phyloP scores from a whole-genome alignment of 2,888 invertebrate genomes.

The Serripes groenlandicus region DNA sequence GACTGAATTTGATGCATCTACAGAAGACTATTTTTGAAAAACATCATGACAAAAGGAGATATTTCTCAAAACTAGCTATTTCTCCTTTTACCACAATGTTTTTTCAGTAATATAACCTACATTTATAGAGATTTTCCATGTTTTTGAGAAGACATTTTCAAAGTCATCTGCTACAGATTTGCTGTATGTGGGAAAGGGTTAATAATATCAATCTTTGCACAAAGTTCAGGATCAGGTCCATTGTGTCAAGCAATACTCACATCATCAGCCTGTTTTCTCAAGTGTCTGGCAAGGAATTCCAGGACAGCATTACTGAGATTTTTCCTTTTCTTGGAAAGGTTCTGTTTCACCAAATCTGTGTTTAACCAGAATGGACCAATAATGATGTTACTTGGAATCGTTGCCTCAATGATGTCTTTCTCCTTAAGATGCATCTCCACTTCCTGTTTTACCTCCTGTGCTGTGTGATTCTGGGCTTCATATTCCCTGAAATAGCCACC shows the following conservation, averaged over 20 bases:
- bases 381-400: conserved; percentile 91
- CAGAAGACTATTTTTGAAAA: not conserved
- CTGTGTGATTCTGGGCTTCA: conserved; percentile 89
- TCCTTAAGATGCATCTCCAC: conserved; percentile 90
- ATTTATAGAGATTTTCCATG: too few relatives aligned
- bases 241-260: conserved; percentile 86
- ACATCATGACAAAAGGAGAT: not conserved
- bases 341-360: conserved; percentile 90
- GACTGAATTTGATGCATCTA: not conserved
- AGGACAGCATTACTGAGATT: conserved; percentile 91
- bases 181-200: not conserved
- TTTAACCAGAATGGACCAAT: conserved; percentile 93
- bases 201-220: too few relatives aligned
- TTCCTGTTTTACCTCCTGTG: conserved; percentile 91
- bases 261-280: conserved; percentile 90
- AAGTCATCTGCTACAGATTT: not conserved
- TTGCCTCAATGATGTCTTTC: conserved; percentile 90
- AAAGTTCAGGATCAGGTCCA: too few relatives aligned
- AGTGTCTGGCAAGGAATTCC: conserved; percentile 91
- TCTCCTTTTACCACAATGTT: not conserved
- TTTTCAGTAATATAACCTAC: not conserved
- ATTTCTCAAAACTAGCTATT: not conserved
- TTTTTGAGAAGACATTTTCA: too few relatives aligned
- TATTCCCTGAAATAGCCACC: conserved; percentile 72
- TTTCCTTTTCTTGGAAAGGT: conserved; percentile 91